Conservation (phyloP, 2,797 vertebrate species). For the Sciurus carolinensis region DNA sequence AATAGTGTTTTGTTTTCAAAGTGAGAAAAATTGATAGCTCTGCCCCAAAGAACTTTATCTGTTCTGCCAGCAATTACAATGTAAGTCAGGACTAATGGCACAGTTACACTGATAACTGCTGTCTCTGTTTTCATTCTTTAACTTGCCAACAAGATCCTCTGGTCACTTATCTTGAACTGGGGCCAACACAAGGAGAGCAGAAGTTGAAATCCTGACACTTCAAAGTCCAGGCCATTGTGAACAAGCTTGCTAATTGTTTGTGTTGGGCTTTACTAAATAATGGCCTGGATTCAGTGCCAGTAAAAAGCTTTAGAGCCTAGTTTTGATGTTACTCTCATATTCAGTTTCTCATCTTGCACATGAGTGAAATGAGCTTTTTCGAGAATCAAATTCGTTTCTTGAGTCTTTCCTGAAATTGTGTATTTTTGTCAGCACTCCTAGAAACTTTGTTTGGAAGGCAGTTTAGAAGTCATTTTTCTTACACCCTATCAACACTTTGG, state of each 20-base stretch:
- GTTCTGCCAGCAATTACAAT: conserved; percentile 70
- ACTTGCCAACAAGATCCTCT: conserved; percentile 54
- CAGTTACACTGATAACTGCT: conserved; percentile 41
- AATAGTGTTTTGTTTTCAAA: conserved; percentile 66
- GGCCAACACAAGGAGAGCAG: neutral
- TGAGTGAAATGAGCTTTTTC: conserved; percentile 19
- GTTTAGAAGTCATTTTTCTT: neutral
- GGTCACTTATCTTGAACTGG: conserved; percentile 70
- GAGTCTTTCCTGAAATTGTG: neutral
- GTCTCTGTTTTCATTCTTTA: conserved; percentile 64
- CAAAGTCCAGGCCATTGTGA: conserved; percentile 57
- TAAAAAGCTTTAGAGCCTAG: neutral
- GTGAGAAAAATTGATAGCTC: conserved; percentile 36
- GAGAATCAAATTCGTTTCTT: conserved; percentile 53
- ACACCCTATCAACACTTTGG: neutral
- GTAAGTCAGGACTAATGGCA: conserved; percentile 13
- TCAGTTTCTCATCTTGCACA: neutral
- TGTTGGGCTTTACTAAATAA: conserved; percentile 49
- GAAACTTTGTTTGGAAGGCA: neutral
- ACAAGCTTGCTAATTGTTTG: conserved; percentile 45
- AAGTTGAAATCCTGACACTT: conserved; percentile 61
- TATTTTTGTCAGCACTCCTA: conserved; percentile 41
- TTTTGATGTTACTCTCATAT: neutral
- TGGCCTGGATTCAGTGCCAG: neutral
- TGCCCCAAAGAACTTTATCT: conserved; percentile 65